These are phyloP conservation scores for Sorex araneus DNA, from an alignment of 2,113 vertebrate species.

Conservation along the genomic window DNA sequence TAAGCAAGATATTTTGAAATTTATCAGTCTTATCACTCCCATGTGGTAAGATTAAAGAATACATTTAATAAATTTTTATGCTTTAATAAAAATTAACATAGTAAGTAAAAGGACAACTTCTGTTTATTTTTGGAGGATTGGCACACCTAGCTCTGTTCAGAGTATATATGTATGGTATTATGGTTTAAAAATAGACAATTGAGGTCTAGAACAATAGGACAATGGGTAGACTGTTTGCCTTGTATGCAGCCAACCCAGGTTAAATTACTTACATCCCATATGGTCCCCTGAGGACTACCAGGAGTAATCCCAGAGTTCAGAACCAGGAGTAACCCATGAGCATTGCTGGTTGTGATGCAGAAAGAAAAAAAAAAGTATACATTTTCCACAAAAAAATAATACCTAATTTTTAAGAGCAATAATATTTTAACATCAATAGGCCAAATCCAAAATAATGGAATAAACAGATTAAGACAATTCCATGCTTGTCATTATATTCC, in stretches of 20 bases:
- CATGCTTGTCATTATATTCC: background rate
- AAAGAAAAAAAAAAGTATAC: background rate
- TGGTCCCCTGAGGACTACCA: too few species aligned
- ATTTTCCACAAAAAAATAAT: background rate
- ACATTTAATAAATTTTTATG: background rate
- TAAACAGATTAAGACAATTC: background rate
- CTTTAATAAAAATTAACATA: background rate
- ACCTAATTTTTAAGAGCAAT: background rate
- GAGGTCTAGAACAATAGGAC: too few species aligned
- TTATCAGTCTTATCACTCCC: background rate
- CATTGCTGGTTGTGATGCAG: background rate
- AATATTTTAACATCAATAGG: background rate
- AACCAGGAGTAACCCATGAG: too few species aligned
- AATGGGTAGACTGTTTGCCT: too few species aligned
- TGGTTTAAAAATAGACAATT: too few species aligned
- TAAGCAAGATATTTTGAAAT: background rate
- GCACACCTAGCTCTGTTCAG: too few species aligned
- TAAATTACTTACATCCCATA: too few species aligned
- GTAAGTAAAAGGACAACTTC: too few species aligned
- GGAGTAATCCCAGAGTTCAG: too few species aligned
- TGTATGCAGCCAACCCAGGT: too few species aligned
- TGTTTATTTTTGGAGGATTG: too few species aligned
- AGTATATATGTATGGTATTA: too few species aligned
- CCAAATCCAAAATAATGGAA: constrained; percentile 23
- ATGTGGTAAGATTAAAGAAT: background rate